phyloP scores from a whole-genome alignment of 2,888 invertebrate genomes.

The Lottia scabra region DNA sequence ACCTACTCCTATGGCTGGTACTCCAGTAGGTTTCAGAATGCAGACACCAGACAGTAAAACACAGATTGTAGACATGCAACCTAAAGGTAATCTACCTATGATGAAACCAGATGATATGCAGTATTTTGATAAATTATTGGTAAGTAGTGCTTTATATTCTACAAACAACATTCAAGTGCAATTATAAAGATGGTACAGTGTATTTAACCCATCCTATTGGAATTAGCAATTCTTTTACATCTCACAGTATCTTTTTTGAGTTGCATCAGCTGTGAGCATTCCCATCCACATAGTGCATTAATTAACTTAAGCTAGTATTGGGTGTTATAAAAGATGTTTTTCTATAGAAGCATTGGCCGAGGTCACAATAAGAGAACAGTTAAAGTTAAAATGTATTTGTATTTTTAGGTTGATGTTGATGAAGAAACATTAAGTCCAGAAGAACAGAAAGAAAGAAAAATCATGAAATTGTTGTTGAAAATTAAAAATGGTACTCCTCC shows the following conservation, averaged over 20 bases:
- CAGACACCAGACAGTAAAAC: conserved; percentile 68
- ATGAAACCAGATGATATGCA: conserved; percentile 99
- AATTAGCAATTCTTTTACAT: background rate
- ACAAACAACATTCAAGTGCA: no score
- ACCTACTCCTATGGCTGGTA: conserved; percentile 87
- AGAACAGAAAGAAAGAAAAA: conserved; percentile 97
- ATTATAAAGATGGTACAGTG: no score
- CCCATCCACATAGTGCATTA: no score
- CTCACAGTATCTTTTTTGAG: no score
- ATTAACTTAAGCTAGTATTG: no score
- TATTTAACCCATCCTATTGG: background rate
- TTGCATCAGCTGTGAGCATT: no score
- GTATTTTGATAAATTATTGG: conserved; percentile 97
- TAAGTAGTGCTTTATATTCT: conserved; percentile 39
- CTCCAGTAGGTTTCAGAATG: conserved; percentile 69
- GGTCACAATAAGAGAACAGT: no score
- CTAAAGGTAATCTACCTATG: conserved; percentile 95
- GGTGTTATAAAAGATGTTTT: no score
- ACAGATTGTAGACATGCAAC: conserved; percentile 92
- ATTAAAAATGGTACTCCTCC: conserved; percentile 99
- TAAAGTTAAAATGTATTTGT: no score
- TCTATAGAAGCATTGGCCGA: no score
- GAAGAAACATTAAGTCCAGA: conserved; percentile 95
- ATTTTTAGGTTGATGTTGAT: conserved; percentile 85
- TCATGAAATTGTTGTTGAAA: conserved; percentile 97